phyloP scores from a whole-genome alignment of 2,888 invertebrate genomes.

The Hyposoter dolosus region DNA sequence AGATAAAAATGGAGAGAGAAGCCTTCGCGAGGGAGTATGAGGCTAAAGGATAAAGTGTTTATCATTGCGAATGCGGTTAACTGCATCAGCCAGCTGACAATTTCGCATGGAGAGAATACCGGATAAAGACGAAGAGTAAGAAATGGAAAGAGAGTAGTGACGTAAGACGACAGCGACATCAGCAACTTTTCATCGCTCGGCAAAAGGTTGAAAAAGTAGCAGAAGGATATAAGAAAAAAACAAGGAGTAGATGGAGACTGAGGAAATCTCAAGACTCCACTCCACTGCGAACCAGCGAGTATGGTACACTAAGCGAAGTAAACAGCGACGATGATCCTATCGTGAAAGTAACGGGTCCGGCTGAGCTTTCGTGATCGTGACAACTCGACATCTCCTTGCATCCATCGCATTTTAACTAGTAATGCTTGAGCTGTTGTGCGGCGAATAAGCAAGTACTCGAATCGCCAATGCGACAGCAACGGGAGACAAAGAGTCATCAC shows the following conservation, averaged over 20 bases:
- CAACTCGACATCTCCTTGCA: constrained; percentile 74
- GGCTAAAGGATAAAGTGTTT: constrained; percentile 49
- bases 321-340: constrained; percentile 80
- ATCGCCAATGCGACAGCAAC: constrained; percentile 26
- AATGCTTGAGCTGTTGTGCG: constrained; percentile 54
- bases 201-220: constrained; percentile 21
- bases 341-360: constrained; percentile 80
- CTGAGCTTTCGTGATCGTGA: constrained; percentile 83
- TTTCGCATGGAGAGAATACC: constrained; percentile 32
- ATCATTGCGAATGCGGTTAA: constrained; percentile 14
- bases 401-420: constrained; percentile 79
- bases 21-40: constrained; percentile 45
- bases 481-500: constrained; percentile 48
- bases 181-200: constrained; percentile 35
- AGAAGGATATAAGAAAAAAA: constrained; percentile 6
- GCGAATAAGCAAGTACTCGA: constrained; percentile 16
- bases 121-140: constrained; percentile 55
- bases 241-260: constrained; percentile 41
- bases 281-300: constrained; percentile 37
- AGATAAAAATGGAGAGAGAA: constrained; percentile 9
- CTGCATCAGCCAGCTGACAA: constrained; percentile 49
- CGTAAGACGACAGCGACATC: constrained; percentile 63
- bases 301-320: constrained; percentile 40
- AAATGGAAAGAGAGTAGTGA: constrained; percentile 71
- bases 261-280: constrained; percentile 63